Conservation (phyloP, 2,113 vertebrate genomes). For the Meriones unguiculatus region DNA sequence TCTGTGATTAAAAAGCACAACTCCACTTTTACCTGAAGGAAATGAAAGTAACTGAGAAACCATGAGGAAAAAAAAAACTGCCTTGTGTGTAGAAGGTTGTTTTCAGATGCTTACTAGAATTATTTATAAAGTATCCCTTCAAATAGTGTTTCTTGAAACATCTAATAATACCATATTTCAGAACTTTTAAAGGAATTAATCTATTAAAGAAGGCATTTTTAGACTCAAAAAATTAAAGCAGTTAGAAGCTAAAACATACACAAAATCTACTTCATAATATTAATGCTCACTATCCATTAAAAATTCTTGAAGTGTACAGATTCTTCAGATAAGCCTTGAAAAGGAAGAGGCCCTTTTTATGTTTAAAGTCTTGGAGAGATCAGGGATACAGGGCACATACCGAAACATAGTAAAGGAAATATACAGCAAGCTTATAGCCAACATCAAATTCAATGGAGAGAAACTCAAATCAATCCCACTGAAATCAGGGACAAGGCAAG, state of each 20-base stretch:
- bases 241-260: not conserved
- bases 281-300: not conserved
- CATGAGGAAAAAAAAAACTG: no score
- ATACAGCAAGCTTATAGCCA: no score
- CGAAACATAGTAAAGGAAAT: no score
- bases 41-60: not conserved
- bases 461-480: no score
- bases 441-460: no score
- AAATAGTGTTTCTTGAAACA: not conserved
- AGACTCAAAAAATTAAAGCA: not conserved
- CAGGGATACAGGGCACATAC: no score
- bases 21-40: not conserved
- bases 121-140: not conserved
- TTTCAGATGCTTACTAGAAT: not conserved
- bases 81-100: not conserved
- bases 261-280: not conserved
- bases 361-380: no score
- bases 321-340: constrained; percentile 18
- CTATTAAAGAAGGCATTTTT: not conserved
- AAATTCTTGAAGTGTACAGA: not conserved
- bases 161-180: not conserved
- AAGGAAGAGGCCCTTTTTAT: not conserved
- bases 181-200: not conserved
- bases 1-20: not conserved
- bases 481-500: no score